Evolutionary conservation across 2,797 vertebrate species (phyloP), one percentile per base, ranked within the genome.

Genomic region (Bovichtus variegatus): DNA sequence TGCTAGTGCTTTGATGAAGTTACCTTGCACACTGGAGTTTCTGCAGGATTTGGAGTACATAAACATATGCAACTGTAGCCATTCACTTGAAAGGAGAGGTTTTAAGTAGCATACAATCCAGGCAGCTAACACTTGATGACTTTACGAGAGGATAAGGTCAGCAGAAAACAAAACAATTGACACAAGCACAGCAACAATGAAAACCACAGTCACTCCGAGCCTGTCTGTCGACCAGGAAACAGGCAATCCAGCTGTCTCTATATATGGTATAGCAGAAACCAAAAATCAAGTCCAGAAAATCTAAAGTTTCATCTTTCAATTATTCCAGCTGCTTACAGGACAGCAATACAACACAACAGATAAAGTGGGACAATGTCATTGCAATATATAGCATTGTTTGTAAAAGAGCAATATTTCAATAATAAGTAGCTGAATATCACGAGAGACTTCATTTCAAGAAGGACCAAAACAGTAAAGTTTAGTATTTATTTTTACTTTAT

Each of bases 131-230:
- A 60, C 38, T 60, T 60, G 23, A 54, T 43, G 18, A 55, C 31
- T 40, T 57, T 49, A 44, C 38, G 59, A 58, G 44, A 71, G 44
- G 9, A 71, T 51, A 78, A 65, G 58, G 46, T 71, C 60, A 58
- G 49, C 67, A 44, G 51, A 21, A 71, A 69, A n/a, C n/a, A n/a
- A 49, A 57, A 21, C 36, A 71, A 64, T 43, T 34, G 25, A 71
- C 51, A 49, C 59, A 58, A 50, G 59, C 61, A 65, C 29, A 53
- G 36, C 50, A 51, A 50, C 58, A 63, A 38, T 43, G 11, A 46
- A 58, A 64, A 49, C 19, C 46, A 57, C 29, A 29, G 41, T 18
- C 44, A 58, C 15, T 63, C n/a, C 43, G 60, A 6, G 34, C 11
- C 41, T 9, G 50, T 10, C 57, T n/a, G 36, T 41, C 9, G 49